These are phyloP conservation scores for Orthosia gothica DNA, from an alignment of 2,888 invertebrate genomes.

Conservation along the genomic window DNA sequence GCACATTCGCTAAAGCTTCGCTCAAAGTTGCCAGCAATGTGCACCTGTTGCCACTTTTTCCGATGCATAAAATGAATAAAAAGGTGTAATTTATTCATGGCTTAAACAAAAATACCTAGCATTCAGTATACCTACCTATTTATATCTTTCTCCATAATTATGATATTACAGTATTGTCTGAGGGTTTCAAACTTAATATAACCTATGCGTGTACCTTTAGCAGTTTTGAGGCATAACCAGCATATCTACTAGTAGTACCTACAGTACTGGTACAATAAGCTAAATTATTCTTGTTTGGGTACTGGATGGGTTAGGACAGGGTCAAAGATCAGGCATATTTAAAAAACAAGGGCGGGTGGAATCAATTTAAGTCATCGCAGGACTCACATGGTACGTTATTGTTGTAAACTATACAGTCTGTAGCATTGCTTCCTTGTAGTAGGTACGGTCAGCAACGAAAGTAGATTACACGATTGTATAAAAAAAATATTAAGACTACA, in stretches of 20 bases:
- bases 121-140: constrained; percentile 14
- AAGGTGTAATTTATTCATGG: constrained; percentile 5
- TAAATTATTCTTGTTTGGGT: constrained; percentile 6
- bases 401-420: not conserved
- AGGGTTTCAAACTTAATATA: constrained; percentile 1
- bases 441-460: not conserved
- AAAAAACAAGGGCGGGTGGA: constrained; percentile 29
- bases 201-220: constrained; percentile 4
- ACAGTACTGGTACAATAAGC: not conserved
- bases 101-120: constrained; percentile 2
- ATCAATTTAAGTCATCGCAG: not conserved
- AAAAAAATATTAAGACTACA: too few species aligned
- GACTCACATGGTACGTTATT: constrained; percentile 17
- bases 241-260: not conserved
- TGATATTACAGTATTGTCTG: constrained; percentile 17
- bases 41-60: constrained; percentile 28
- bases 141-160: constrained; percentile 6
- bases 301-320: not conserved
- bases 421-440: not conserved
- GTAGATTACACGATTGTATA: not conserved
- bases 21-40: constrained; percentile 31
- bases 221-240: not conserved
- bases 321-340: constrained; percentile 21
- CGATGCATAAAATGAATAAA: constrained; percentile 27
- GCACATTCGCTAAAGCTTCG: constrained; percentile 33